Base-by-base conservation (phyloP, 2,113 vertebrate genomes). In the Xiphias gladius region DNA sequence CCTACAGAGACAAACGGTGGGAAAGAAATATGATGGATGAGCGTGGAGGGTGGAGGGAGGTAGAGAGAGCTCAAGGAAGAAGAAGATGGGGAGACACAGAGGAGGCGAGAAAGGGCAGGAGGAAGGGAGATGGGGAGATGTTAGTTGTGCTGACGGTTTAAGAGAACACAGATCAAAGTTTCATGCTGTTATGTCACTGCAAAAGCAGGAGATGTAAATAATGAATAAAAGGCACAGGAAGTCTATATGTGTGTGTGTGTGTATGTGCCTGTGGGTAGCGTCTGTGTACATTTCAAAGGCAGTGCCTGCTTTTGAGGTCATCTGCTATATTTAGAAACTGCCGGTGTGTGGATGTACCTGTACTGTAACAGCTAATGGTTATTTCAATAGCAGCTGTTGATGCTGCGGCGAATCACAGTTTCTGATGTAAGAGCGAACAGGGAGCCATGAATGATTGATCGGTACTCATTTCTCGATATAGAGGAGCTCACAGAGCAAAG, bases 131-230 rank as follows among this genome's bases (percentile, higher is more conserved):
- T 0, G 9, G 61, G 87, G 76, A 87, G 88, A 92, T 73, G 86
- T 91, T 89, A 91, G 86, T 50, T 80, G 84, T 88, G 87, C 85
- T 94, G 94, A 94, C 89, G 86, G 87, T 92, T 93, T 90, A 91
- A 91, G 89, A 89, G 88, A 85, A 84, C 79, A 66, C 83, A 86
- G 87, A 94, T 94, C 91, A 94, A 94, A 92, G 80, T 93, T 92
- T 93, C 86, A 95, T 94, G 91, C 79, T 79, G 92, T 92, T 93
- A 91, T 94, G 92, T 94, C 93, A 93, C 89, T 24, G 86, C 87
- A 80, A 86, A 88, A 69, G 88, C 83, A 78, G 81, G 67, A 73
- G 70, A 72, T 67, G 79, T 93, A 76, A 92, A 94, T 94, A 88
- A 94, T 92, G 70, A 71, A 94, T 89, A 69, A 65, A 82, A 86